These are phyloP conservation scores for Burhinus bistriatus DNA, from an alignment of 2,113 vertebrate species.

Conservation along the genomic window DNA sequence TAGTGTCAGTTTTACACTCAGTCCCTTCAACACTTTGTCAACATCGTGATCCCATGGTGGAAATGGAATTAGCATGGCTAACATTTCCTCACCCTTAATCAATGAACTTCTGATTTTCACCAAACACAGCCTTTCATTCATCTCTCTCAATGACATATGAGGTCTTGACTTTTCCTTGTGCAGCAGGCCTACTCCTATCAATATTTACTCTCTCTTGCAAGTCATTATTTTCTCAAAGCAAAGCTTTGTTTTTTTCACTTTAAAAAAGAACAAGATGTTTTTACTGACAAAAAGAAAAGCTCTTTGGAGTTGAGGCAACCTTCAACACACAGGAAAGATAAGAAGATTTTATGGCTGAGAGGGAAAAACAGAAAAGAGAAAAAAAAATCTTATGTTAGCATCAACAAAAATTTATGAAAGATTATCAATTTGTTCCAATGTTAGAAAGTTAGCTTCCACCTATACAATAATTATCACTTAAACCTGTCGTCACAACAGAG, in stretches of 20 bases:
- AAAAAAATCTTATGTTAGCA: background rate
- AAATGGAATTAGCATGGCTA: background rate
- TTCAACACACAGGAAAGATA: background rate
- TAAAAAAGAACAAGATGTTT: background rate
- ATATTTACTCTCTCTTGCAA: background rate
- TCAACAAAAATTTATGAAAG: background rate
- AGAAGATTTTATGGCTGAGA: background rate
- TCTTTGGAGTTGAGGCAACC: background rate
- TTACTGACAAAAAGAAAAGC: background rate
- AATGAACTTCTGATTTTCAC: background rate
- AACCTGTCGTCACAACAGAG: background rate
- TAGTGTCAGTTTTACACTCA: background rate
- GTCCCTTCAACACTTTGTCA: background rate
- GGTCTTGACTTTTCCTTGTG: background rate
- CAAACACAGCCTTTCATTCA: background rate
- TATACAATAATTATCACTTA: background rate
- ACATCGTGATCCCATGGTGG: background rate
- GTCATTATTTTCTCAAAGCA: background rate
- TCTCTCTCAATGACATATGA: background rate
- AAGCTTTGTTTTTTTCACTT: fast-evolving
- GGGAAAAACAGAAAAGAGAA: background rate
- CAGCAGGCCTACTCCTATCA: background rate
- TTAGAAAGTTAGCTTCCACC: background rate
- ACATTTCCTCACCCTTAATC: background rate
- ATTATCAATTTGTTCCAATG: background rate